Evolutionary conservation across 2,888 invertebrate species (phyloP).

Genomic region (Drosophila phalerata): DNA sequence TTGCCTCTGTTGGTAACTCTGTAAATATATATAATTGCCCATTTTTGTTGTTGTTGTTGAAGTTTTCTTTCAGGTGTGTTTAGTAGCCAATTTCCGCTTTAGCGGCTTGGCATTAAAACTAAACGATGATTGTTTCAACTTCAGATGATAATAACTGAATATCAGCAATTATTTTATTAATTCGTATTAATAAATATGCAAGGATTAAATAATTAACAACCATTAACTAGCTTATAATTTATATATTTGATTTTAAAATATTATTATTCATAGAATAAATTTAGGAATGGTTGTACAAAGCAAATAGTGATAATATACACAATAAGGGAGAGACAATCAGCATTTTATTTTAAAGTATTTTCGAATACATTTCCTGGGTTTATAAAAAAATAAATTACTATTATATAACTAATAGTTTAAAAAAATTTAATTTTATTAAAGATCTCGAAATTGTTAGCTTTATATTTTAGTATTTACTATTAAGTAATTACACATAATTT

Average conservation of each 20-base stretch:
- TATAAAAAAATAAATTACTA: too few relatives aligned
- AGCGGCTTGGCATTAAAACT: constrained; percentile 17
- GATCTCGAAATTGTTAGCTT: not conserved
- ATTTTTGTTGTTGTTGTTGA: constrained; percentile 18
- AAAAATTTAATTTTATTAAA: too few relatives aligned
- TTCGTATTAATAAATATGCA: not conserved
- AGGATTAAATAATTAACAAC: not conserved
- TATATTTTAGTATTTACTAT: not conserved
- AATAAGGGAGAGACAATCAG: too few relatives aligned
- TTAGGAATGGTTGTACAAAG: too few relatives aligned
- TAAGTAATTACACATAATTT: not conserved
- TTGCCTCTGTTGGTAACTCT: constrained; percentile 31
- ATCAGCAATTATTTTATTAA: not conserved
- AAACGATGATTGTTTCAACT: constrained; percentile 9
- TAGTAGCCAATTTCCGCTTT: constrained; percentile 53
- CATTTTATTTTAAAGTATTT: too few relatives aligned
- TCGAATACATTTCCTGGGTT: too few relatives aligned
- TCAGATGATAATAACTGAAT: constrained; percentile 3
- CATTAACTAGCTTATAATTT: not conserved
- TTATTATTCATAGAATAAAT: not conserved
- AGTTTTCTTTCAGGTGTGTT: constrained; percentile 34
- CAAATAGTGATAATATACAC: too few relatives aligned
- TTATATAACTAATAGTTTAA: too few relatives aligned
- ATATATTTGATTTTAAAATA: not conserved
- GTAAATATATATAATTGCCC: constrained; percentile 49